Evolutionary conservation across 2,113 vertebrate species (phyloP).

Genomic region (Trachemys scripta): DNA sequence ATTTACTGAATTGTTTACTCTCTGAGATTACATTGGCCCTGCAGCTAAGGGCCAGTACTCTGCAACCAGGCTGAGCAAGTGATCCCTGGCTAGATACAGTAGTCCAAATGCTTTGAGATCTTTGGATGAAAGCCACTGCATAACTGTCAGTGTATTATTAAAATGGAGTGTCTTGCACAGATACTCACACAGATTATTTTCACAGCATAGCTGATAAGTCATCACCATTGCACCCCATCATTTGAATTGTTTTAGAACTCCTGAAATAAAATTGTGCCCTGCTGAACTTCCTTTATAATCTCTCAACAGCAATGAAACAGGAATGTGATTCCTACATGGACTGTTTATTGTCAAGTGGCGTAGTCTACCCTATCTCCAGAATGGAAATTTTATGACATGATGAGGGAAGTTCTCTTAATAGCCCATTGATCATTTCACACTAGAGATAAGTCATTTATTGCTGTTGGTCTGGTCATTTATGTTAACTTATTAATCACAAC

Average conservation of each 20-base stretch:
- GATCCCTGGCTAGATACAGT: neutral
- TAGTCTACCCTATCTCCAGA: neutral
- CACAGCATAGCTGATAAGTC: rapidly evolving
- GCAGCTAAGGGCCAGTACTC: neutral
- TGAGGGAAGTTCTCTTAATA: neutral
- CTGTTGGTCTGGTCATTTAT: neutral
- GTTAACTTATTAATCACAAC: neutral
- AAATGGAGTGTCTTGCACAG: neutral
- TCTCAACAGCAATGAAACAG: neutral
- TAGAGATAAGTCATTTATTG: neutral
- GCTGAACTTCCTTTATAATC: neutral
- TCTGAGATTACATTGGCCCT: neutral
- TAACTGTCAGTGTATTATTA: neutral
- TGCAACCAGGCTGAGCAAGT: neutral
- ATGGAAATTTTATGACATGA: neutral
- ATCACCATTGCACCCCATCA: neutral
- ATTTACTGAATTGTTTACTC: neutral
- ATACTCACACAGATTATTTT: neutral
- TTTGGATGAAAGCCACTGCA: neutral
- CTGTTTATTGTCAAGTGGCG: neutral
- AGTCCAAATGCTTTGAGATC: neutral
- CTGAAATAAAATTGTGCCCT: neutral
- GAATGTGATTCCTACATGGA: neutral
- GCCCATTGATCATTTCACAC: constrained; percentile 8
- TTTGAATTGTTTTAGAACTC: neutral